phyloP scores from a whole-genome alignment of 2,888 invertebrate genomes.

The Nomada fabriciana region DNA sequence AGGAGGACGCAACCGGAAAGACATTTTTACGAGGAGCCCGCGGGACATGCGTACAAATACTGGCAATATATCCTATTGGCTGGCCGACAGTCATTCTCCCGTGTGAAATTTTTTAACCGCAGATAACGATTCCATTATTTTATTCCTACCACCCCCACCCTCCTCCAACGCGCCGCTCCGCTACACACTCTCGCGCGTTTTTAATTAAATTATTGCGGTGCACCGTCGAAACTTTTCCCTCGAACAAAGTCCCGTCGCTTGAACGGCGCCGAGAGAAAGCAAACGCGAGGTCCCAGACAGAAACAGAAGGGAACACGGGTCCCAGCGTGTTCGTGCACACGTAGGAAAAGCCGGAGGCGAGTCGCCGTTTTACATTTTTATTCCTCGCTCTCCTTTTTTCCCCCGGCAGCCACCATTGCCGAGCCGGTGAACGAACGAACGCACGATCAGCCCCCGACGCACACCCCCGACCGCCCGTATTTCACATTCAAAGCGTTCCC shows the following conservation, averaged over 20 bases:
- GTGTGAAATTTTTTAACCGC: slow-evolving; percentile 62
- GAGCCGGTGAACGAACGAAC: slow-evolving; percentile 72
- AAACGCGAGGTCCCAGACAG: background rate
- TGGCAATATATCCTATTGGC: slow-evolving; percentile 55
- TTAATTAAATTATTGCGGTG: slow-evolving; percentile 15
- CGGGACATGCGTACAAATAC: slow-evolving; percentile 63
- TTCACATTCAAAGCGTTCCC: slow-evolving; percentile 78
- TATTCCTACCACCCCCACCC: slow-evolving; percentile 24
- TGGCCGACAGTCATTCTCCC: slow-evolving; percentile 54
- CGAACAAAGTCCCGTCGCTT: background rate
- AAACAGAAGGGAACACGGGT: background rate
- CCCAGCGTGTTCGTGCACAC: background rate
- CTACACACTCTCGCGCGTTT: background rate
- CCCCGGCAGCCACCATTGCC: slow-evolving; percentile 42
- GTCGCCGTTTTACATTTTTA: slow-evolving; percentile 79
- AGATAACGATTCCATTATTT: slow-evolving; percentile 65
- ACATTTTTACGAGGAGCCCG: slow-evolving; percentile 83
- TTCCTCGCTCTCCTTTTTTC: slow-evolving; percentile 69
- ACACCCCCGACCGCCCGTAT: slow-evolving; percentile 66
- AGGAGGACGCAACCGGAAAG: slow-evolving; percentile 75
- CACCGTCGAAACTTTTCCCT: background rate
- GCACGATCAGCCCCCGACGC: slow-evolving; percentile 71
- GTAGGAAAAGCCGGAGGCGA: slow-evolving; percentile 72
- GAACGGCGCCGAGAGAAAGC: background rate
- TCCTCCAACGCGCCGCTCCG: background rate